Percentiles rank a stretch among this genome's conserved stretches.
These are phyloP conservation scores for Gallinago nigripennis DNA, from an alignment of 2,797 vertebrate genomes.

Conservation along the genomic window DNA sequence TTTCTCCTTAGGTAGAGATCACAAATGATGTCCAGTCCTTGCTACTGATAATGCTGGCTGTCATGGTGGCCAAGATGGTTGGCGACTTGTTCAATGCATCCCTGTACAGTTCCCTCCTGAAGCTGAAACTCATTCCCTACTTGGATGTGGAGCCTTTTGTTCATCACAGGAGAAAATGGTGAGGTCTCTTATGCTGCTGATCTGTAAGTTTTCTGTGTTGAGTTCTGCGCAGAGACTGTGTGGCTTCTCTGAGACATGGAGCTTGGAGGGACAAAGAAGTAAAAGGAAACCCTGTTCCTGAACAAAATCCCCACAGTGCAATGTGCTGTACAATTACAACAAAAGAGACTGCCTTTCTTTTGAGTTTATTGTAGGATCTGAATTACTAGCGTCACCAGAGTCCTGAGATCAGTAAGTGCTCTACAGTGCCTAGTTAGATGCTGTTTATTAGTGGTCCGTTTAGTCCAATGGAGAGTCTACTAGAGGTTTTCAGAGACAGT, in stretches of 20 bases:
- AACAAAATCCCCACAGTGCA: not conserved
- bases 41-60: slow-evolving; percentile 41
- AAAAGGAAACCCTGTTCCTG: not conserved
- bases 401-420: not conserved
- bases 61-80: slow-evolving; percentile 33
- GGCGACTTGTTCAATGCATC: slow-evolving; percentile 5
- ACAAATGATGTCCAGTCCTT: slow-evolving; percentile 61
- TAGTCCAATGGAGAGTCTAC: not conserved
- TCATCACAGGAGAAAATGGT: not conserved
- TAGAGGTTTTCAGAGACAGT: not conserved
- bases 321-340: not conserved
- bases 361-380: not conserved
- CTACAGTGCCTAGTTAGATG: not conserved
- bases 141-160: slow-evolving; percentile 32
- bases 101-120: slow-evolving; percentile 50
- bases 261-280: not conserved
- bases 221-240: not conserved
- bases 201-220: not conserved
- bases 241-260: not conserved
- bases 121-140: slow-evolving; percentile 59
- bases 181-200: not conserved
- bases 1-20: slow-evolving; percentile 48
- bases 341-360: not conserved
- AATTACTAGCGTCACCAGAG: not conserved
- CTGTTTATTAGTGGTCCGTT: not conserved